phyloP scores from a whole-genome alignment of 2,113 vertebrate genomes.

The Solea senegalensis region DNA sequence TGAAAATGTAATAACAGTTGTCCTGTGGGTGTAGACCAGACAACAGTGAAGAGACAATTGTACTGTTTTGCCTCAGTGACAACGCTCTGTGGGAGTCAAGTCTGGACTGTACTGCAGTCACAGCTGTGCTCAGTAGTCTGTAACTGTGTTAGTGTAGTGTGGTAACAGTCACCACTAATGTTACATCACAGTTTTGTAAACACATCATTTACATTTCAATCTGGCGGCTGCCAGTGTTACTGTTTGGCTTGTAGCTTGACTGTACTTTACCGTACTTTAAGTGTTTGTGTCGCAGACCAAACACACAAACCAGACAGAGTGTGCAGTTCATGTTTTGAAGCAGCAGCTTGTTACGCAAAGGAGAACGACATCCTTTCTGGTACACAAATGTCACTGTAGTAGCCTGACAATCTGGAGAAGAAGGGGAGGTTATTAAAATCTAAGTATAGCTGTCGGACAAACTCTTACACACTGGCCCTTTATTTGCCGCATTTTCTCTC shows the following conservation, averaged over 20 bases:
- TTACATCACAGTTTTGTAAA: neutral
- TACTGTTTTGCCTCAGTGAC: constrained; percentile 28
- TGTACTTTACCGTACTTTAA: too few species aligned
- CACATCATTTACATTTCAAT: neutral
- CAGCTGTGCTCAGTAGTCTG: constrained; percentile 9
- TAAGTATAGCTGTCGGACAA: too few species aligned
- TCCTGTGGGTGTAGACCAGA: constrained; percentile 55
- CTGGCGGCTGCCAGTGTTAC: neutral
- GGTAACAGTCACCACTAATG: neutral
- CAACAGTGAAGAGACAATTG: constrained; percentile 44
- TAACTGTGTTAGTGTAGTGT: neutral
- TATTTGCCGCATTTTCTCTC: too few species aligned
- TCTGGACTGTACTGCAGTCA: neutral
- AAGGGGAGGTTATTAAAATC: too few species aligned
- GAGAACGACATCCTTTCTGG: too few species aligned
- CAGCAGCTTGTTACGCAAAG: too few species aligned
- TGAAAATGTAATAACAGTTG: constrained; percentile 48
- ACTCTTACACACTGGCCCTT: too few species aligned
- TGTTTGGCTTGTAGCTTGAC: neutral
- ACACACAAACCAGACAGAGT: too few species aligned
- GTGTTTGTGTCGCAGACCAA: too few species aligned
- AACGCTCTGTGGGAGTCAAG: constrained; percentile 12
- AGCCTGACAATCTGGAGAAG: too few species aligned
- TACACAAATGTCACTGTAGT: too few species aligned
- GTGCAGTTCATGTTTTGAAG: too few species aligned